These are phyloP conservation scores for Teleiodes luculella DNA, from an alignment of 2,888 invertebrate species.

Conservation along the genomic window DNA sequence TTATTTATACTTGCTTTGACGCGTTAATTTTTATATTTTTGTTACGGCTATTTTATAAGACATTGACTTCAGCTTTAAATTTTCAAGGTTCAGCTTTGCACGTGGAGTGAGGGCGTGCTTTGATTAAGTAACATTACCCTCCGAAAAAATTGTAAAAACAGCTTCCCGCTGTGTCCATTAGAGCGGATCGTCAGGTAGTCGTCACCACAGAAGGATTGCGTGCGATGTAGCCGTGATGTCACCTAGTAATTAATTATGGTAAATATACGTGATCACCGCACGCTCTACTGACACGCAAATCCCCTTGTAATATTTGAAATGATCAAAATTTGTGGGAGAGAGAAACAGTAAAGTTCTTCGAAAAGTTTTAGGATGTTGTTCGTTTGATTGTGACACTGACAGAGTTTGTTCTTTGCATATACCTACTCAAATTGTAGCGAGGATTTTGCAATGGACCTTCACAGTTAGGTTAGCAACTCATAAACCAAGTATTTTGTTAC, in stretches of 20 bases:
- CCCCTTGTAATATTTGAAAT: neutral
- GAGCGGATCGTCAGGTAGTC: conserved; percentile 33
- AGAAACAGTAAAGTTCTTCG: too few species aligned
- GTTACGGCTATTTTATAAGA: neutral
- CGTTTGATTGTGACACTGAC: too few species aligned
- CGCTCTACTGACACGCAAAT: neutral
- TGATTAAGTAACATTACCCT: conserved; percentile 7
- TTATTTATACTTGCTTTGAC: neutral
- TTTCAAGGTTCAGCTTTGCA: neutral
- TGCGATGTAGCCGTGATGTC: conserved; percentile 45
- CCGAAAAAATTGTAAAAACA: conserved; percentile 24
- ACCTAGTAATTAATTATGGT: conserved; percentile 40
- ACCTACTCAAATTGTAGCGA: too few species aligned
- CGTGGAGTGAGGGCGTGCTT: conserved; percentile 14
- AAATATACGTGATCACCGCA: conserved; percentile 45
- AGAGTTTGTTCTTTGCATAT: too few species aligned
- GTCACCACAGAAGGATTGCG: conserved; percentile 32
- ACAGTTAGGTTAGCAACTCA: neutral
- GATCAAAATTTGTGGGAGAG: too few species aligned
- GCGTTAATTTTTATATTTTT: neutral
- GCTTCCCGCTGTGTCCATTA: conserved; percentile 39
- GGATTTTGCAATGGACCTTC: neutral
- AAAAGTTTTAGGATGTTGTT: neutral
- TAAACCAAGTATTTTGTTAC: conserved; percentile 8
- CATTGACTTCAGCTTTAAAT: neutral